Evolutionary conservation across 2,888 invertebrate species (phyloP), one percentile per base, ranked within the genome.

Genomic region (Dioctria rufipes): DNA sequence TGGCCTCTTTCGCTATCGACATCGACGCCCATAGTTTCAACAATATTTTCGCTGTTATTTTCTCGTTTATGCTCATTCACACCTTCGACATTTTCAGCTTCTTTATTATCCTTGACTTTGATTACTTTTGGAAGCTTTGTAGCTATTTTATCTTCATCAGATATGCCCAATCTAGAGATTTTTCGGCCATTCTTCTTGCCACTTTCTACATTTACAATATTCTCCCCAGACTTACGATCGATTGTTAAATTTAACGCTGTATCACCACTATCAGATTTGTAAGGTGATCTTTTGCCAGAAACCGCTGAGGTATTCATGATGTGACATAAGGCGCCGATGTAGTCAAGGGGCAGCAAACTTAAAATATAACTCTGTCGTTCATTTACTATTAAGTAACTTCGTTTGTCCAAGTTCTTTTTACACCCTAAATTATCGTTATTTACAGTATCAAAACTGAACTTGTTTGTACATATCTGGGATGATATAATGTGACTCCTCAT

Each of bases 291-390:
- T 43, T 73, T 82, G 37, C 69, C 82, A 42, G 46, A 80, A 49
- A 78, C 80, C 69, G 78, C 80, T 42, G 81, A 82, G 58, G 82
- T 91, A 54, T 94, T 94, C 81, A 95, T 87, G 51, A 93, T 91
- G 88, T 95, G 95, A 88, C 96, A 96, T 83, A 96, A 89, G 39
- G 95, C 95, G 37, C 94, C 93, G 83, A 95, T 89, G 87, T 94
- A 94, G 85, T 93, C 93, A 43, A 91, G 89, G 9, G 93, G 90
- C 84, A 95, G 92, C 84, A 94, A 90, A 84, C 92, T 91, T 58
- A 92, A 90, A 83, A 93, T 90, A 85, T 93, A 92, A 83, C 92
- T 91, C 69, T 84, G 85, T 9, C 84, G 86, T 54, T 80, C 81
- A 25, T 80, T 63, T 46, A 75, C n/a, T 51, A 46, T 66, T 39